Percentiles rank a stretch among this genome's conserved stretches.
These are phyloP conservation scores for Melinaea menophilus DNA, from an alignment of 2,888 invertebrate species.

Conservation along the genomic window DNA sequence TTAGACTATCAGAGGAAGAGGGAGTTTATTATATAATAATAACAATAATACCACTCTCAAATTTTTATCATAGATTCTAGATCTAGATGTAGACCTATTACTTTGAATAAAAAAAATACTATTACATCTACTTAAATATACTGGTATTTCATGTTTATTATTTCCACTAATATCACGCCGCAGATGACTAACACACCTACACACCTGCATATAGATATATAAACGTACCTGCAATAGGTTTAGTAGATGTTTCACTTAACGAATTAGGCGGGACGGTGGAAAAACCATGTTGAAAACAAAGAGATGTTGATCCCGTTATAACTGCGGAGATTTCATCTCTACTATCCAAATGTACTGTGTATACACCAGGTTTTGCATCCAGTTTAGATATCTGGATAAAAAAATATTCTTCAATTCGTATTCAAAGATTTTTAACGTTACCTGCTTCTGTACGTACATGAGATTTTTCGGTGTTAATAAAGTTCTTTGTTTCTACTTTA, in stretches of 20 bases:
- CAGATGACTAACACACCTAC: no score
- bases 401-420: not conserved
- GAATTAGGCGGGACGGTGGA: constrained; percentile 39
- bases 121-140: no score
- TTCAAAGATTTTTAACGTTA: not conserved
- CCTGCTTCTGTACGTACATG: constrained; percentile 37
- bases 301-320: constrained; percentile 39
- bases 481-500: constrained; percentile 25
- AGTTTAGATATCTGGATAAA: constrained; percentile 43
- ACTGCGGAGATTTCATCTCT: constrained; percentile 34
- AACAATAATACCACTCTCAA: no score
- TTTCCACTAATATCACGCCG: no score
- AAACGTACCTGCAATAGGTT: constrained; percentile 46
- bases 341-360: constrained; percentile 42
- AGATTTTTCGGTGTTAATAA: constrained; percentile 34
- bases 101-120: no score
- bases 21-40: no score
- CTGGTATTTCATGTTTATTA: no score
- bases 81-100: no score
- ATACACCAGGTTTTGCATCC: constrained; percentile 37
- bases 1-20: no score
- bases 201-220: no score
- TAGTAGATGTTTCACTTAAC: constrained; percentile 42
- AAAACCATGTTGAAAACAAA: constrained; percentile 52
- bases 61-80: no score